Evolutionary conservation across 2,888 invertebrate genomes (phyloP), one percentile per base, ranked within the genome.

Genomic region (Eupelmus urozonus): DNA sequence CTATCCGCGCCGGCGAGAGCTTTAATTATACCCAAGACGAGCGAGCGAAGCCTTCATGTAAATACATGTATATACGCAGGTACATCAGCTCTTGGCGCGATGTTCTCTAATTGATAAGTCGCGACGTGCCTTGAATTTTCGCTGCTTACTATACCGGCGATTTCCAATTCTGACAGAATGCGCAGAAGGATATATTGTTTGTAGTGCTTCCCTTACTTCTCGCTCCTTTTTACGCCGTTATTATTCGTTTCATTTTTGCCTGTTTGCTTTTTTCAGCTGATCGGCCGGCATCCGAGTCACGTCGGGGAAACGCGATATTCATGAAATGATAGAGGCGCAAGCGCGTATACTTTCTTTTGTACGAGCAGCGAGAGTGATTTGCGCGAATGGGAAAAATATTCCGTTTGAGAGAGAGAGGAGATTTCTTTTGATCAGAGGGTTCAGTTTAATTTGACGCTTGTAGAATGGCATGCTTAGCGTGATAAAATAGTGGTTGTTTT

Each of bases 101-200:
- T 20, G 40, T 63, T 72, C 63, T 63, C 72, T 72, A 72, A 72
- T 72, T 63, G 62, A 72, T 63, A 72, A 63, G 72, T 53, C 53
- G 62, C 34, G 2, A 55, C 72, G 63, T 63, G 63, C 40, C 34
- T 53, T 34, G 63, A 72, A 72, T 72, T 53, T 63, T 63, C 42
- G 72, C 11, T 40, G 59, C 11, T 2, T 34, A 29, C 59, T 71
- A 60, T 42, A 13, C 27, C 29, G 25, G 45, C 59, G 59, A 55
- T 59, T 42, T 57, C 9, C 34, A 34, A 3, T 34, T 3, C 34
- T 34, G 65, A 27, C 9, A n/a, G n/a, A 27, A n/a, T 49, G 25
- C 27, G 29, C 11, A 2, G 23, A 34, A 34, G 13, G 13, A 11
- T 27, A 42, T 42, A 2, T 49, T 34, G 5, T 25, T 29, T 49